These are phyloP conservation scores for Polydrusus cervinus DNA, from an alignment of 2,888 invertebrate species.

Conservation along the genomic window DNA sequence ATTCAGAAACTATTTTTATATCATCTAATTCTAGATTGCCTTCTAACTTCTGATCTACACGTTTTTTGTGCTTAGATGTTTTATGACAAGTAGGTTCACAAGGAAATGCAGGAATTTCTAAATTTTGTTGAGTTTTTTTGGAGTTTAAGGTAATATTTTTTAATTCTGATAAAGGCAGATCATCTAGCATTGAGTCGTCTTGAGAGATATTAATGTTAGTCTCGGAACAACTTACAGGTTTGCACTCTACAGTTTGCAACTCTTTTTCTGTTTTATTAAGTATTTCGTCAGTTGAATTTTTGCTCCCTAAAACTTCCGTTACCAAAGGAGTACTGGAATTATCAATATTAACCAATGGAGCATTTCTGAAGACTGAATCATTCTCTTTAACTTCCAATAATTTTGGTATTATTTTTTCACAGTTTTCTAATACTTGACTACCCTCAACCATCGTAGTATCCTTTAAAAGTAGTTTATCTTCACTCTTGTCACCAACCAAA, in stretches of 20 bases:
- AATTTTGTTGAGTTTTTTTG: not conserved
- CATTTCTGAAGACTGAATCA: not conserved
- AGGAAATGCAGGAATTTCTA: not conserved
- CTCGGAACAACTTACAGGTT: not conserved
- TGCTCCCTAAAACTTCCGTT: not conserved
- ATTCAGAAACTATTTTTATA: too few relatives aligned
- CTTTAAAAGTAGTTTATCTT: too few relatives aligned
- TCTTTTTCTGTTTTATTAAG: not conserved
- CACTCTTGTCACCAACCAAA: too few relatives aligned
- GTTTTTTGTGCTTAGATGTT: not conserved
- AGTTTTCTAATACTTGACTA: too few relatives aligned
- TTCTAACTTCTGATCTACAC: not conserved
- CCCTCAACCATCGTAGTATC: too few relatives aligned
- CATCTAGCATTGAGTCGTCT: conserved; percentile 5
- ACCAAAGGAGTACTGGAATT: not conserved
- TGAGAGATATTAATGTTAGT: not conserved
- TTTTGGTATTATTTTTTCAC: not conserved
- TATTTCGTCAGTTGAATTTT: not conserved
- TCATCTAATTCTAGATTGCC: not conserved
- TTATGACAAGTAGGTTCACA: too few relatives aligned
- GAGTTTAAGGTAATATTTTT: not conserved
- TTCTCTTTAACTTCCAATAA: not conserved
- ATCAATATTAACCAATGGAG: not conserved
- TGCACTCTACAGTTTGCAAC: not conserved
- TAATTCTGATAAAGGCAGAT: conserved; percentile 3